Percentiles rank a stretch among this genome's conserved stretches.
Evolutionary conservation across 1,140 invertebrate species (phyloP).

Genomic region (Drusus annulatus): DNA sequence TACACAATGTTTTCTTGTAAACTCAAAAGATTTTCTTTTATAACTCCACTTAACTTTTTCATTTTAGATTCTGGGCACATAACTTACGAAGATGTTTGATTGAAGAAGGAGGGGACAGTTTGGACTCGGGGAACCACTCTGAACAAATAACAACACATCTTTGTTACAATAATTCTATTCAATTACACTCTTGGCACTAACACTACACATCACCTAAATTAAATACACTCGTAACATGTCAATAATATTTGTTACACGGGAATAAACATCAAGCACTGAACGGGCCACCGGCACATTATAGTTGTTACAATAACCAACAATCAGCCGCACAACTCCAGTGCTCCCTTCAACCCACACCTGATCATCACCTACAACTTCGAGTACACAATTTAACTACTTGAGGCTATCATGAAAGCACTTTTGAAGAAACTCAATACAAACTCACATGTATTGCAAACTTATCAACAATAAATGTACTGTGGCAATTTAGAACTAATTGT

Average conservation of each 20-base stretch:
- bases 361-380: not conserved
- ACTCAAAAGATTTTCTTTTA: not conserved
- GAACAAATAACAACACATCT: conserved; percentile 25
- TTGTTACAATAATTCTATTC: conserved; percentile 33
- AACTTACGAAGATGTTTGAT: conserved; percentile 4
- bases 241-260: conserved; percentile 7
- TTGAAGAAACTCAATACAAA: not conserved
- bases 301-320: conserved; percentile 11
- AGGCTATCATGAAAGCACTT: not conserved
- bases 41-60: conserved; percentile 19
- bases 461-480: conserved; percentile 20
- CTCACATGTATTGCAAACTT: conserved; percentile 13
- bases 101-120: not conserved
- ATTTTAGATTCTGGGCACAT: not conserved
- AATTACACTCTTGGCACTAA: conserved; percentile 36
- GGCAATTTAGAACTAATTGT: conserved; percentile 1
- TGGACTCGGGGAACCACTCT: conserved; percentile 1
- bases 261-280: conserved; percentile 19
- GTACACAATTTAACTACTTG: not conserved
- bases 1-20: not conserved
- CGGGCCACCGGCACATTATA: conserved; percentile 15
- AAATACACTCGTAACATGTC: conserved; percentile 24
- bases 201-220: conserved; percentile 46
- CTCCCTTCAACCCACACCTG: not conserved
- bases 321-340: not conserved